Percentiles rank a stretch among this genome's conserved stretches.
Evolutionary conservation across 2,113 vertebrate genomes (phyloP).

Genomic region (Labeo catla): DNA sequence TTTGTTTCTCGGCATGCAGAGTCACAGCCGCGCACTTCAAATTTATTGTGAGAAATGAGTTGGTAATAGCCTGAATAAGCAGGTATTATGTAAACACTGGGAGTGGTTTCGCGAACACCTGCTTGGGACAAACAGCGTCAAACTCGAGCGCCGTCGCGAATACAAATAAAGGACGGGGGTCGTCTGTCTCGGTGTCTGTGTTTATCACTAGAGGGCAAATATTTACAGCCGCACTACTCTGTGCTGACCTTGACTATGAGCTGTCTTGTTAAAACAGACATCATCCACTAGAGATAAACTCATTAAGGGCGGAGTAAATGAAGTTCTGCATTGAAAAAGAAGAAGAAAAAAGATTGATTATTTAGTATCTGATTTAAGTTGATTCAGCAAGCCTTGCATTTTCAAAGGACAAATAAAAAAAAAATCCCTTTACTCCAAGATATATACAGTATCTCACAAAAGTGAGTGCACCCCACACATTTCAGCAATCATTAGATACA

Average conservation of each 20-base stretch:
- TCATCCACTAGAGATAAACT: conserved; percentile 5
- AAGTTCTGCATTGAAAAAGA: too few species aligned
- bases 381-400: too few species aligned
- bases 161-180: conserved; percentile 23
- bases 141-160: background rate
- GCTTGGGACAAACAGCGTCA: conserved; percentile 31
- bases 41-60: conserved; percentile 53
- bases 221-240: background rate
- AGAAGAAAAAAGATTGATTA: too few species aligned
- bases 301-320: conserved; percentile 29
- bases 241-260: background rate
- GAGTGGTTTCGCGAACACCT: conserved; percentile 36
- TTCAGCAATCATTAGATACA: too few species aligned
- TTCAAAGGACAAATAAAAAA: too few species aligned
- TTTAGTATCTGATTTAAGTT: too few species aligned
- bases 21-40: conserved; percentile 43
- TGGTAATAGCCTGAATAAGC: conserved; percentile 53
- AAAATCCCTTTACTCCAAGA: too few species aligned
- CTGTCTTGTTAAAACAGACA: background rate
- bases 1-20: conserved; percentile 48
- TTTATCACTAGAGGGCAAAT: conserved; percentile 21
- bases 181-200: conserved; percentile 8
- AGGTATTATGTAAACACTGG: conserved; percentile 50
- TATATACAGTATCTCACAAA: too few species aligned
- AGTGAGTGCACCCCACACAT: too few species aligned